A percentile compares a stretch with the other conserved stretches of the same genome.
Conservation (phyloP, 2,113 vertebrate genomes). For the Atractosteus spatula region DNA sequence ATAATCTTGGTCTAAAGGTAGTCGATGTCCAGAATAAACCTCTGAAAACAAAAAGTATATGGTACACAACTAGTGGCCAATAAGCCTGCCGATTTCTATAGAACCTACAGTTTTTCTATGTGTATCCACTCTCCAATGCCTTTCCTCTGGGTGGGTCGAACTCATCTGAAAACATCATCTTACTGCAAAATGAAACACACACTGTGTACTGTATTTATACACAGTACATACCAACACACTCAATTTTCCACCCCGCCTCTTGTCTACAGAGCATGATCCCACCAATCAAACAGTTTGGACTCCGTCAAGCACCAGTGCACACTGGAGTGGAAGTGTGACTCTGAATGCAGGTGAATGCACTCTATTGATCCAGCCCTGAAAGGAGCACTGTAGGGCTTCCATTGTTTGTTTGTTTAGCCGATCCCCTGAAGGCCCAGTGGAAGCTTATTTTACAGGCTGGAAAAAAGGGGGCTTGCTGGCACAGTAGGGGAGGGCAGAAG, state of each 20-base stretch:
- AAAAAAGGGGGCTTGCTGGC: not conserved
- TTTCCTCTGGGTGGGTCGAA: no score
- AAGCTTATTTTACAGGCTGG: not conserved
- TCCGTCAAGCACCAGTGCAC: slow-evolving; percentile 3
- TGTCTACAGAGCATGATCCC: not conserved
- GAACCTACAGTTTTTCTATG: no score
- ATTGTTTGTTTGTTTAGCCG: slow-evolving; percentile 1
- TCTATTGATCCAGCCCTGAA: not conserved
- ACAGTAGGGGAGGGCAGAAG: not conserved
- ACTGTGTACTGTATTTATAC: no score
- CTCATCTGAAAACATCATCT: no score
- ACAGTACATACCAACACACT: no score
- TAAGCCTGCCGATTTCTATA: no score
- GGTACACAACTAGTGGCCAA: no score
- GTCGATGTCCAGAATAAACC: no score
- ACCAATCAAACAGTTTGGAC: not conserved
- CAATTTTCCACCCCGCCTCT: not conserved
- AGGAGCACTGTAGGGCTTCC: not conserved
- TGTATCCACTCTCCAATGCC: no score
- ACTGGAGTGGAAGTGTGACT: not conserved
- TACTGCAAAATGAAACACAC: no score
- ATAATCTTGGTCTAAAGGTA: no score
- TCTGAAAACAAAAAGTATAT: no score
- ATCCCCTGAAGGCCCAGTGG: not conserved
- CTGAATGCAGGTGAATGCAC: not conserved